Conservation (phyloP, 2,888 invertebrate species). For the Perdita meconis region DNA sequence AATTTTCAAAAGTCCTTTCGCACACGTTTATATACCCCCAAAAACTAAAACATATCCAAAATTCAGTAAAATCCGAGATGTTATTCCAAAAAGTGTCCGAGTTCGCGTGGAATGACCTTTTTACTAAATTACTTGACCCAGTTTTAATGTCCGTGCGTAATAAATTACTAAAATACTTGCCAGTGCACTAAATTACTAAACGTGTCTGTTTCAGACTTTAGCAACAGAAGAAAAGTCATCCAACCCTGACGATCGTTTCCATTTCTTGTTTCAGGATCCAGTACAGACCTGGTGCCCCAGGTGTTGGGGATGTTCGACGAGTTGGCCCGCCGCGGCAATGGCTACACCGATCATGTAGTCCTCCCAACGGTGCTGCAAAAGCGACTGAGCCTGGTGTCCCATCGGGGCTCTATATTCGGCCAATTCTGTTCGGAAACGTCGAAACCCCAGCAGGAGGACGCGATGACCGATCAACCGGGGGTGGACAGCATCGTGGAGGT, state of each 20-base stretch:
- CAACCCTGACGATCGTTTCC: constrained; percentile 11
- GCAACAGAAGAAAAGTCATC: background rate
- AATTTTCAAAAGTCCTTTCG: no score
- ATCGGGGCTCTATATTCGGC: constrained; percentile 78
- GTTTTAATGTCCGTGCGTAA: no score
- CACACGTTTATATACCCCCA: no score
- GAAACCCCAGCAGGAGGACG: constrained; percentile 25
- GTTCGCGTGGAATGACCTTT: no score
- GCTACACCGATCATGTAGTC: constrained; percentile 71
- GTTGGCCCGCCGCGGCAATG: constrained; percentile 85
- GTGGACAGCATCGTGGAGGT: constrained; percentile 12
- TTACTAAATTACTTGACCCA: no score
- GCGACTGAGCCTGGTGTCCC: constrained; percentile 79
- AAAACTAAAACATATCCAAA: no score
- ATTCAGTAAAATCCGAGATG: no score
- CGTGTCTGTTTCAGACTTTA: no score
- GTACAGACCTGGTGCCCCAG: constrained; percentile 92
- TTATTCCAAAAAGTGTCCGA: no score
- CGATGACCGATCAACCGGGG: constrained; percentile 35
- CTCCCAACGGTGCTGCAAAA: constrained; percentile 78
- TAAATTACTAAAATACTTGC: no score
- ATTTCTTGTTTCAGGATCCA: constrained; percentile 89
- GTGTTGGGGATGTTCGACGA: constrained; percentile 95
- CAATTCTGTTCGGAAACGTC: constrained; percentile 62
- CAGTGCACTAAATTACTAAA: no score